Base-by-base conservation (phyloP, 2,797 vertebrate species). In the Erethizon dorsatum region DNA sequence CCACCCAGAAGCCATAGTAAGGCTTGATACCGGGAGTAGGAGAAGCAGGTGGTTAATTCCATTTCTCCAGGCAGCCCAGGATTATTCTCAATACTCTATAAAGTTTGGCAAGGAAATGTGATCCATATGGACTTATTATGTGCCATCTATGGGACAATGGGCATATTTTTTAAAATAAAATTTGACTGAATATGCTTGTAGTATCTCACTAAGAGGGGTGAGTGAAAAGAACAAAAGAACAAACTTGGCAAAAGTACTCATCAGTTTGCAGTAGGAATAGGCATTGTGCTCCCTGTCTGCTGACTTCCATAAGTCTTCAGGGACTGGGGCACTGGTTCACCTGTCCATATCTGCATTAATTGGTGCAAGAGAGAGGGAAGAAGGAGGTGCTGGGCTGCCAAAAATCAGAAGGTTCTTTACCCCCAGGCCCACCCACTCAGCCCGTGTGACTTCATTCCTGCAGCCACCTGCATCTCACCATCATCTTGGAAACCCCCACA, bases 391-490 rank as follows among this genome's bases (percentile, higher is more conserved):
- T 1, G 4, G 75, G 13, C 17, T 33, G 54, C 10, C 14, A 47
- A 37, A 33, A 54, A 79, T 24, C n/a, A 56, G 17, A 57, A 78
- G 8, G 4, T 22, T 80, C 50, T 47, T 57, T 3, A 22, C 26
- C 31, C 33, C 26, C 10, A 26, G 5, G 13, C 50, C 80, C 15
- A 31, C 78, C 56, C 59, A 52, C 4, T 0, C 10, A 75, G 37
- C n/a, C 88, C 47, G n/a, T 0, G 0, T 67, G 87, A 91, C 69
- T 41, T 33, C 24, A 41, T 6, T 22, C 54, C 83, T 67, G 33
- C 2, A 28, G 90, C 85, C 89, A 95, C 86, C 96, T 97, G 77
- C 31, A 37, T 61, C 67, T 90, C 59, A 37, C 3, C n/a, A 12
- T 86, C 96, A 83, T 77, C 88, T 86, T 73, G 54, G 90, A 91